Conservation (phyloP, 2,113 vertebrate genomes). For the Cavia aperea region DNA sequence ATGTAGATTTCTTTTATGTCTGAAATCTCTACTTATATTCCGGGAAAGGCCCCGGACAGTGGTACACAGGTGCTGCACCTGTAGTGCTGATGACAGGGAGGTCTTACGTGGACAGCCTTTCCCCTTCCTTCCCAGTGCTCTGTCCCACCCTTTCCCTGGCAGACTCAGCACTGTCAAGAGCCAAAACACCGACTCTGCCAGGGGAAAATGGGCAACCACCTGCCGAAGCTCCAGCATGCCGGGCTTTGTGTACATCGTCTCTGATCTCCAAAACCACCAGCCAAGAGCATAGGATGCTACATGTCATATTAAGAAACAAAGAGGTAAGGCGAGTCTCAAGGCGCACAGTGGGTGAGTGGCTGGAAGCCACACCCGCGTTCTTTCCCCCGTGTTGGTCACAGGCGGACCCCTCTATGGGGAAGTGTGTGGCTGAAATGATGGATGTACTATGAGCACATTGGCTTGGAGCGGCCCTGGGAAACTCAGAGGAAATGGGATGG, state of each 20-base stretch:
- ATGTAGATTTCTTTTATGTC: background rate
- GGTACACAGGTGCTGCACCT: background rate
- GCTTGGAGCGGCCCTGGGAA: background rate
- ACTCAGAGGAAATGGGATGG: background rate
- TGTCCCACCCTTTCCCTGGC: background rate
- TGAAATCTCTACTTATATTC: background rate
- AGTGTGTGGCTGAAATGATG: background rate
- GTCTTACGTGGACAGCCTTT: background rate
- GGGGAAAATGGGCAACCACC: accelerated
- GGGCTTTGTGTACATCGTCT: background rate
- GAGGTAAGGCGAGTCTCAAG: background rate
- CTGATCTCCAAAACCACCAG: background rate
- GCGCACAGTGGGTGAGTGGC: background rate
- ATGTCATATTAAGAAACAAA: background rate
- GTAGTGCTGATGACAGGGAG: background rate
- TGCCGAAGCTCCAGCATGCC: background rate
- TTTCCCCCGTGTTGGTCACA: background rate
- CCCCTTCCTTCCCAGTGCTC: background rate
- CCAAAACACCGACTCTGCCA: background rate
- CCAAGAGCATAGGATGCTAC: background rate
- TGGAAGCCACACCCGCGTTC: background rate
- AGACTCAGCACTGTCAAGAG: background rate
- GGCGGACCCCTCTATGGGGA: background rate
- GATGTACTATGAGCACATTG: background rate
- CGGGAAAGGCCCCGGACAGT: background rate